Base-by-base conservation (phyloP, 2,797 vertebrate genomes). In the Myotis planiceps region DNA sequence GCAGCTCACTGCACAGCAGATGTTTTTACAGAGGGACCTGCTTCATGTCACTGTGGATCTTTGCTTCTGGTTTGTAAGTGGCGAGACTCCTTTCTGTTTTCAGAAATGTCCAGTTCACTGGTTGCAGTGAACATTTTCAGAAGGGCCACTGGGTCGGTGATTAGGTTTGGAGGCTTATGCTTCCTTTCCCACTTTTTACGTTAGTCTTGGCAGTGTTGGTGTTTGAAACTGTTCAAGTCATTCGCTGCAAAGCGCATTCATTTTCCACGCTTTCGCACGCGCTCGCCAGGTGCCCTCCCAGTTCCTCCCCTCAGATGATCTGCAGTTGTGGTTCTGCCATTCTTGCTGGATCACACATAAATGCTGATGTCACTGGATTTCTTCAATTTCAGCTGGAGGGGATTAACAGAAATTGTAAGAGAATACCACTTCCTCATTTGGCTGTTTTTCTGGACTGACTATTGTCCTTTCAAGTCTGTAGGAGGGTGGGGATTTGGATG, bases 361-460 rank as follows among this genome's bases (percentile, higher is more conserved):
- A 96, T 88, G 14, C 97, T 97, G 97, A 93, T 45, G 68, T 91
- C 82, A 86, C 76, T 60, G 68, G 90, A 71, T 91, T 94, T 90
- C 91, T 95, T 96, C 88, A 94, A 97, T 96, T 95, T 94, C 97
- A 97, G 96, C 97, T 97, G 97, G 88, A 94, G 96, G 96, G 95
- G 96, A 97, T 98, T 97, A 96, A 95, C 96, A 96, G 96, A 97
- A 96, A 97, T 95, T 75, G 93, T 96, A 90, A 96, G 92, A 84
- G 93, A 89, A 90, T 65, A 79, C 93, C 88, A 95, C 85, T 96
- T 97, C 84, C 74, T 96, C 92, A 60, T 92, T 96, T 72, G 87
- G 80, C 86, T 51, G 0, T 68, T 86, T 90, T 90, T 88, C 39
- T 96, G 95, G 97, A 75, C 85, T 97, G 29, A 25, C 87, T 96